Evolutionary conservation across 2,888 invertebrate genomes (phyloP).

Genomic region (Chesias legatella): DNA sequence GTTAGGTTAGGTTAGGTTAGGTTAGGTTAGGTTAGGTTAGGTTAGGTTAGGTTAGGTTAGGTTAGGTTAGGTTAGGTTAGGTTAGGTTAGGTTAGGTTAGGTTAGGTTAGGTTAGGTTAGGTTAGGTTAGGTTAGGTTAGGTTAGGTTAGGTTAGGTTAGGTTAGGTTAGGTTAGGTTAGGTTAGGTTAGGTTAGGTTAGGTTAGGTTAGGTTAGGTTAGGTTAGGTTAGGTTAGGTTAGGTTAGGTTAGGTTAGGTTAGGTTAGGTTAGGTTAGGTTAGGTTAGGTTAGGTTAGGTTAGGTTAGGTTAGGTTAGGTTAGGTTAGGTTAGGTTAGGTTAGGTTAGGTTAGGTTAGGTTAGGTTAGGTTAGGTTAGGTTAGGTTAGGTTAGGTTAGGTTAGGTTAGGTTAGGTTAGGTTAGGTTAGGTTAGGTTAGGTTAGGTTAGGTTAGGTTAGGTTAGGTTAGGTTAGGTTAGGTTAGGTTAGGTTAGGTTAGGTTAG

Average conservation of each 20-base stretch:
- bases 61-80: slow-evolving; percentile 20
- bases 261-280: slow-evolving; percentile 17
- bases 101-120: slow-evolving; percentile 23
- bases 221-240: slow-evolving; percentile 20
- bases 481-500: slow-evolving; percentile 10
- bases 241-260: slow-evolving; percentile 18
- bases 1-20: slow-evolving; percentile 18
- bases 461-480: slow-evolving; percentile 7
- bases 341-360: slow-evolving; percentile 25
- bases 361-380: slow-evolving; percentile 26
- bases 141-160: slow-evolving; percentile 21
- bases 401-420: slow-evolving; percentile 19
- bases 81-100: slow-evolving; percentile 23
- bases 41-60: slow-evolving; percentile 12
- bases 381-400: slow-evolving; percentile 25
- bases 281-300: slow-evolving; percentile 22
- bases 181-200: slow-evolving; percentile 20
- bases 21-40: slow-evolving; percentile 18
- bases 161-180: slow-evolving; percentile 21
- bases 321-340: slow-evolving; percentile 23
- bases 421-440: background rate
- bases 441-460: slow-evolving; percentile 5
- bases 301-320: slow-evolving; percentile 24
- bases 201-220: slow-evolving; percentile 20
- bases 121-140: slow-evolving; percentile 25